Evolutionary conservation across 2,888 invertebrate genomes (phyloP).

Genomic region (Cylloceria caligata): DNA sequence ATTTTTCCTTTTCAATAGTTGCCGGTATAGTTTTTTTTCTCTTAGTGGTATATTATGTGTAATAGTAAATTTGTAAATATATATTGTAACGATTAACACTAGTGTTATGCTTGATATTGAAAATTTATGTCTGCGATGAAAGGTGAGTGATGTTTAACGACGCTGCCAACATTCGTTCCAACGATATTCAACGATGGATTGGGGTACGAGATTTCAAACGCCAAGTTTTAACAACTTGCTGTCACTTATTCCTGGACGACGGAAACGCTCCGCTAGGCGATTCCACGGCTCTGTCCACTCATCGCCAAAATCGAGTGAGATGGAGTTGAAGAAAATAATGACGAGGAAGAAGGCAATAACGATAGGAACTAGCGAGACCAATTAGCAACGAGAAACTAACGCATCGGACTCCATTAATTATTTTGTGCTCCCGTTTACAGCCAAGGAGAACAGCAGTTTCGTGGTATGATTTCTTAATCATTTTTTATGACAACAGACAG

Average conservation of each 20-base stretch:
- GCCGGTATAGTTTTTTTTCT: no score
- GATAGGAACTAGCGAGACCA: slow-evolving; percentile 44
- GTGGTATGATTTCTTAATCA: slow-evolving; percentile 26
- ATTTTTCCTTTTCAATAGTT: no score
- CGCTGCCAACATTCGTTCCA: slow-evolving; percentile 57
- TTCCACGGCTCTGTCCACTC: slow-evolving; percentile 21
- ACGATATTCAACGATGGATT: slow-evolving; percentile 54
- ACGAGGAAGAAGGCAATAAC: background rate
- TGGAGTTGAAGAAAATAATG: background rate
- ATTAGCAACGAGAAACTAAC: slow-evolving; percentile 55
- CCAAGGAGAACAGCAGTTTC: slow-evolving; percentile 38
- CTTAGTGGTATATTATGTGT: no score
- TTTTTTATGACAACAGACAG: slow-evolving; percentile 1
- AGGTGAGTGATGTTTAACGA: slow-evolving; percentile 64
- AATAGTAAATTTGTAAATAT: slow-evolving; percentile 41
- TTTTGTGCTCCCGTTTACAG: slow-evolving; percentile 18
- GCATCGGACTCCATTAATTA: slow-evolving; percentile 51
- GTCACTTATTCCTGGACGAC: slow-evolving; percentile 61
- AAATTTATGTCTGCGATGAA: slow-evolving; percentile 70
- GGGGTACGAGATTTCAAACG: slow-evolving; percentile 46
- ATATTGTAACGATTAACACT: slow-evolving; percentile 63
- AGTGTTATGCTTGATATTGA: slow-evolving; percentile 59
- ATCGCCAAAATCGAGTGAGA: slow-evolving; percentile 40
- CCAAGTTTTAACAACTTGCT: slow-evolving; percentile 59
- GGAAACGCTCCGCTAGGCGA: slow-evolving; percentile 42